These are phyloP conservation scores for Oryzias curvinotus DNA, from an alignment of 2,113 vertebrate species.

Conservation along the genomic window DNA sequence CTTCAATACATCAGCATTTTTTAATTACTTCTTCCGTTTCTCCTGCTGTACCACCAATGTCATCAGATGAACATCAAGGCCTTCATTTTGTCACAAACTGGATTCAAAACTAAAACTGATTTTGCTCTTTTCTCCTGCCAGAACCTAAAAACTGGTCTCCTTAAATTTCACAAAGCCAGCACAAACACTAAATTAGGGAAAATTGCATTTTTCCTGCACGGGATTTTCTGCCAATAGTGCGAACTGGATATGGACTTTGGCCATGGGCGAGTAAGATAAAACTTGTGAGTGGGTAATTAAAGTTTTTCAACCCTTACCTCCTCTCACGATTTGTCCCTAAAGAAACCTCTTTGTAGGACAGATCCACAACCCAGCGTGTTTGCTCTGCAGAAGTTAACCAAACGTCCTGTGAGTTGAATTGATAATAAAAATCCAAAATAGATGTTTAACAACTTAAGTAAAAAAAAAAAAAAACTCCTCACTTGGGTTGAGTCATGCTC, in stretches of 20 bases:
- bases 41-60: not conserved
- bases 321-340: not conserved
- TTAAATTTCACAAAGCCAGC: conserved; percentile 34
- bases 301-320: conserved; percentile 10
- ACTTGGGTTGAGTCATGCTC: not conserved
- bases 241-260: conserved; percentile 1
- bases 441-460: not conserved
- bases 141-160: conserved; percentile 26
- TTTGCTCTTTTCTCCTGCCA: conserved; percentile 21
- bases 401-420: not conserved
- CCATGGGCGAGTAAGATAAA: conserved; percentile 7
- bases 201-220: conserved; percentile 12
- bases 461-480: conserved; percentile 39
- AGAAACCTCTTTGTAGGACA: not conserved
- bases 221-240: conserved; percentile 24
- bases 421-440: conserved; percentile 4
- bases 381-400: not conserved
- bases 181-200: conserved; percentile 12
- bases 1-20: not conserved
- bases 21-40: not conserved
- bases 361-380: not conserved
- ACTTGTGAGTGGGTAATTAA: not conserved
- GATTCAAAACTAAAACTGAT: conserved; percentile 20
- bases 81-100: conserved; percentile 7
- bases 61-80: not conserved